phyloP scores from a whole-genome alignment of 2,888 invertebrate genomes.

The Lapara coniferarum region DNA sequence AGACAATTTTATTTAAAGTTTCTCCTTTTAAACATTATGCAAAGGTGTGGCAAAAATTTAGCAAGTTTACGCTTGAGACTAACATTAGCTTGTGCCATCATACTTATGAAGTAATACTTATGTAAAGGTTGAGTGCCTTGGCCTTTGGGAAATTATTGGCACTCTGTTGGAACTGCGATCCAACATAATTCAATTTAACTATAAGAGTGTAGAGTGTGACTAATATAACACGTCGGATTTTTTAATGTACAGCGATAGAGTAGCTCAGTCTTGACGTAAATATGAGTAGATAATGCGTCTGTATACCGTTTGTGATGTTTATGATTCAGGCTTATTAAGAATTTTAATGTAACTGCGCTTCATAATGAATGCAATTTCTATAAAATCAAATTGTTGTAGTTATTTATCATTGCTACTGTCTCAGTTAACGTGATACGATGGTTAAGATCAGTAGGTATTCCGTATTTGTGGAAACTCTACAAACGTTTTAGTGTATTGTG shows the following conservation, averaged over 20 bases:
- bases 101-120: neutral
- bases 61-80: conserved; percentile 7
- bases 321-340: neutral
- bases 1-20: neutral
- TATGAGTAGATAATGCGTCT: neutral
- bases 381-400: neutral
- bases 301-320: neutral
- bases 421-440: neutral
- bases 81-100: conserved; percentile 17
- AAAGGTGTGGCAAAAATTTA: conserved; percentile 24
- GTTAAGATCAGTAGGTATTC: neutral
- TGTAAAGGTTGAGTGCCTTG: too few relatives aligned
- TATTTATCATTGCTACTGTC: neutral
- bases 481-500: too few relatives aligned
- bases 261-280: neutral
- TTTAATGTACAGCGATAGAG: neutral
- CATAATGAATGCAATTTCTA: neutral
- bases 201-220: too few relatives aligned
- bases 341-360: neutral
- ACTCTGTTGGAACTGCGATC: too few relatives aligned
- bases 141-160: too few relatives aligned
- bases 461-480: neutral
- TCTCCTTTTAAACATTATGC: conserved; percentile 26
- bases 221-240: neutral
- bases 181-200: too few relatives aligned